Conservation (phyloP, 2,113 vertebrate genomes). For the Peromyscus leucopus region DNA sequence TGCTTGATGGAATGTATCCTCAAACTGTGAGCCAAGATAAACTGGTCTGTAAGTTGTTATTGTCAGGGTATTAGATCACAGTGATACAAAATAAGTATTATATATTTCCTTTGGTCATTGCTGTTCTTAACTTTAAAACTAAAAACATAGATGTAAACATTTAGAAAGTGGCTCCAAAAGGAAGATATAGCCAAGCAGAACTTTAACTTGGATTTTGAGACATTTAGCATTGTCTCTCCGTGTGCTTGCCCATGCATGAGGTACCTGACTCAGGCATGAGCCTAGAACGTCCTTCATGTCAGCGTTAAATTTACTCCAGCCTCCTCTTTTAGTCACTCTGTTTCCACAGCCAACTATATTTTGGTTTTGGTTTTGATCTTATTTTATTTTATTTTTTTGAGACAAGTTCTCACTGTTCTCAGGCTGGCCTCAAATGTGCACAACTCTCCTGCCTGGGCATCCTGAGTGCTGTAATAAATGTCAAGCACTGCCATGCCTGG, state of each 20-base stretch:
- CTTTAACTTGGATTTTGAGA: not conserved
- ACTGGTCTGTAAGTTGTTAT: not conserved
- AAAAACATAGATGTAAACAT: not conserved
- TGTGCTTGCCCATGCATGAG: rapidly evolving
- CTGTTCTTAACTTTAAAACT: not conserved
- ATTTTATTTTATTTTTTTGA: no score
- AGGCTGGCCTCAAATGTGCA: not conserved
- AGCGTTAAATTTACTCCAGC: rapidly evolving
- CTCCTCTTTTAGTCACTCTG: rapidly evolving
- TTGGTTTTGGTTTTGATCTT: not conserved
- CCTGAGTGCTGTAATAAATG: not conserved
- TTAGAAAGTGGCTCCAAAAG: not conserved
- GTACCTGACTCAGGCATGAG: not conserved
- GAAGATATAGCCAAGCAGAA: not conserved
- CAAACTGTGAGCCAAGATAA: not conserved
- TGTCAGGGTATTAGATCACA: not conserved
- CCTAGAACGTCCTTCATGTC: not conserved
- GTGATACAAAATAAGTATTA: not conserved
- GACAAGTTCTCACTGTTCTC: not conserved
- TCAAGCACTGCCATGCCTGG: not conserved
- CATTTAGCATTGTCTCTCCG: not conserved
- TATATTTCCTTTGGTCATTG: not conserved
- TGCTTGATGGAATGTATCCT: no score
- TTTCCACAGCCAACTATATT: not conserved
- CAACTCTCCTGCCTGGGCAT: not conserved